Conservation (phyloP, 2,797 vertebrate species). For the Agapornis canus region DNA sequence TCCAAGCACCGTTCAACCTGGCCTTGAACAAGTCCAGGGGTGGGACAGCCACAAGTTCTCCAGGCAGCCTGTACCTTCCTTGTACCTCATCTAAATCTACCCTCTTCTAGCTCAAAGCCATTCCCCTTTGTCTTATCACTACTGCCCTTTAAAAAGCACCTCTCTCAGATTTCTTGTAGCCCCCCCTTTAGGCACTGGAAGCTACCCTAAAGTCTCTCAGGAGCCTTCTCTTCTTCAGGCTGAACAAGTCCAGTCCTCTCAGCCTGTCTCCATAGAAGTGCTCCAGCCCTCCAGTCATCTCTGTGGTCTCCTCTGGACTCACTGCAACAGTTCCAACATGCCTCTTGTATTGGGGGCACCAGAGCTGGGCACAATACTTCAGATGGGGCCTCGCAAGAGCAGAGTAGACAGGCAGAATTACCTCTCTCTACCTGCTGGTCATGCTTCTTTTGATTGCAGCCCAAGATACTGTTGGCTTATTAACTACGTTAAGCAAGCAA, state of each 20-base stretch:
- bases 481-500: not conserved
- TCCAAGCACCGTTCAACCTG: not conserved
- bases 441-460: not conserved
- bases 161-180: not conserved
- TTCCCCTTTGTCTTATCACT: not conserved
- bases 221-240: not conserved
- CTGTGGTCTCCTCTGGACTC: not conserved
- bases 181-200: not conserved
- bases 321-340: not conserved
- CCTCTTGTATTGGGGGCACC: not conserved
- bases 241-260: not conserved
- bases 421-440: not conserved
- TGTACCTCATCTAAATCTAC: not conserved
- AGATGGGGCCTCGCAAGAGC: not conserved
- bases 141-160: not conserved
- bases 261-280: not conserved
- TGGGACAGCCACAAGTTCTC: not conserved
- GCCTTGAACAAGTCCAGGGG: not conserved
- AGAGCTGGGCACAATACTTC: not conserved
- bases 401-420: not conserved
- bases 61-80: not conserved
- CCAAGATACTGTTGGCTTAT: not conserved
- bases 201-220: not conserved
- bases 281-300: not conserved
- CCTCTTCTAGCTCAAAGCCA: not conserved